Percentiles rank a stretch among this genome's conserved stretches.
These are phyloP conservation scores for Drosophila kanekoi DNA, from an alignment of 2,888 invertebrate species.

Conservation along the genomic window DNA sequence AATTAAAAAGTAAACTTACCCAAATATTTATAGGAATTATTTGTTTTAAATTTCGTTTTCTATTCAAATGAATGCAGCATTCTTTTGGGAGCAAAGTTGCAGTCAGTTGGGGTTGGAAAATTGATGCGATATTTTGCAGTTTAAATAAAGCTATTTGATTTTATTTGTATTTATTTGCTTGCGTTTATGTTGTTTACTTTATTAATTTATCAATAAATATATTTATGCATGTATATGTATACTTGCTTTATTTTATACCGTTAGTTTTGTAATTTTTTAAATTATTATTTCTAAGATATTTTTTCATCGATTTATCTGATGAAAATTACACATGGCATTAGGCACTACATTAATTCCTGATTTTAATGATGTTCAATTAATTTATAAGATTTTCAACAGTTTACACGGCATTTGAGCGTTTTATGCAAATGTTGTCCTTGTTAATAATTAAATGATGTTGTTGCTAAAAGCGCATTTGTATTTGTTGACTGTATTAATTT, in stretches of 20 bases:
- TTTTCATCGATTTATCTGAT: slow-evolving; percentile 27
- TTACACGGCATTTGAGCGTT: slow-evolving; percentile 32
- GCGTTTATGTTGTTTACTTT: slow-evolving; percentile 32
- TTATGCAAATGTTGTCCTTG: slow-evolving; percentile 34
- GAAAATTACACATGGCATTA: slow-evolving; percentile 64
- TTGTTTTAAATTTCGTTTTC: background rate
- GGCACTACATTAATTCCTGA: slow-evolving; percentile 76
- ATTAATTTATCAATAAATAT: slow-evolving; percentile 41
- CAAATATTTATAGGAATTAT: background rate
- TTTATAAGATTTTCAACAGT: slow-evolving; percentile 55
- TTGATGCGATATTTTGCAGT: slow-evolving; percentile 30
- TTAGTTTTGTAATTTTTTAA: slow-evolving; percentile 17
- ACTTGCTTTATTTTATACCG: slow-evolving; percentile 9
- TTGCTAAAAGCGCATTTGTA: slow-evolving; percentile 42
- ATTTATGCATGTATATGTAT: slow-evolving; percentile 18
- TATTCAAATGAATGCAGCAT: slow-evolving; percentile 11
- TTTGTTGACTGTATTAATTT: slow-evolving; percentile 37
- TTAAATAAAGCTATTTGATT: slow-evolving; percentile 47
- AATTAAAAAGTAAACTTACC: slow-evolving; percentile 20
- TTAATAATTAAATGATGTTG: slow-evolving; percentile 49
- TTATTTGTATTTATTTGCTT: slow-evolving; percentile 14
- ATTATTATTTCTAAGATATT: slow-evolving; percentile 22
- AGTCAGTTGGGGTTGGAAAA: slow-evolving; percentile 14
- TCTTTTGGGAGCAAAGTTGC: slow-evolving; percentile 21
- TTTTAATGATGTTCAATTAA: slow-evolving; percentile 46